Conservation (phyloP, 2,797 vertebrate species). For the Micrastur ruficollis region DNA sequence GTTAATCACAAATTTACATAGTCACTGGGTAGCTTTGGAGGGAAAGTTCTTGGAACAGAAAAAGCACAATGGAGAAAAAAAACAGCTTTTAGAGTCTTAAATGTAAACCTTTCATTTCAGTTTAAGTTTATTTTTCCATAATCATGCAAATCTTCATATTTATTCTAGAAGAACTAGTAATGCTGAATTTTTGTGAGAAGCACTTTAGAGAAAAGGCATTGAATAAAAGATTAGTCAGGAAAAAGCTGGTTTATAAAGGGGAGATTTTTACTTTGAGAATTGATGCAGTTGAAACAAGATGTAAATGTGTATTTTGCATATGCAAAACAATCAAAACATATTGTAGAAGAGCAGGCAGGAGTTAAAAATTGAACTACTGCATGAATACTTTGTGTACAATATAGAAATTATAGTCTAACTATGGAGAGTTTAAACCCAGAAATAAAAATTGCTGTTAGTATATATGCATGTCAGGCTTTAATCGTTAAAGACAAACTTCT, state of each 20-base stretch:
- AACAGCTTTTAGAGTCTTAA: neutral
- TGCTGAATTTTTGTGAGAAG: neutral
- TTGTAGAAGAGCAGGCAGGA: neutral
- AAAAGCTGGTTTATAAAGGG: neutral
- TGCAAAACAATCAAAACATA: neutral
- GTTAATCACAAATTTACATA: neutral
- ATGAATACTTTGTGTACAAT: neutral
- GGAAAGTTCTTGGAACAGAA: neutral
- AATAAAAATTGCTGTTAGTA: neutral
- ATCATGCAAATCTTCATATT: neutral
- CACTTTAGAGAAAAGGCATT: neutral
- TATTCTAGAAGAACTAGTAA: neutral
- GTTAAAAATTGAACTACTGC: neutral
- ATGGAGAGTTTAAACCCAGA: neutral
- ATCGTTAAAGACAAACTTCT: neutral
- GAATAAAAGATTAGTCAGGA: neutral
- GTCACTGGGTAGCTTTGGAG: neutral
- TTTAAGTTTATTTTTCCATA: neutral
- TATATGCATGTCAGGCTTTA: neutral
- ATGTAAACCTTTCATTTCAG: neutral
- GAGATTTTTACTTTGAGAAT: neutral
- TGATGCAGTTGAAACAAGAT: neutral
- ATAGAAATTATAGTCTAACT: neutral
- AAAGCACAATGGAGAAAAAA: neutral
- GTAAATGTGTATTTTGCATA: neutral